Base-by-base conservation (phyloP, 2,888 invertebrate genomes). In the Schizotus pectinicornis region DNA sequence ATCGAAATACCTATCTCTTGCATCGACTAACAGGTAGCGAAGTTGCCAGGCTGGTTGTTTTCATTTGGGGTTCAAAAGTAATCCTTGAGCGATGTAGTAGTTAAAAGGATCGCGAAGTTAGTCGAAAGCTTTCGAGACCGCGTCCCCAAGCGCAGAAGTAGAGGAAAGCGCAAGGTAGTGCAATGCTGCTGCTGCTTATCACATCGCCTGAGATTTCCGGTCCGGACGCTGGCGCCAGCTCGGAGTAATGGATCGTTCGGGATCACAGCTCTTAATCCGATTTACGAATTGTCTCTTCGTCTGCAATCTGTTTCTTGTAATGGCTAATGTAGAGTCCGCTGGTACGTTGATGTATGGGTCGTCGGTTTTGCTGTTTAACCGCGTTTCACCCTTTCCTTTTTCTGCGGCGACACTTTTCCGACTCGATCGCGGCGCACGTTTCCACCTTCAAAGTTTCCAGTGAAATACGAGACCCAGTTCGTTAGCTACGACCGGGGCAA, bases 261-360 rank as follows among this genome's bases (percentile, higher is more conserved):
- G 73, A 73, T 74, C 75, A 71, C 72, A 66, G 71, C 70, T 72
- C 72, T 71, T 77, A 76, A 77, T 77, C 75, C 71, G 75, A 77
- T 76, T 73, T 76, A 66, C 68, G 64, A 65, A 66, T 67, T 63
- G 48, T 71, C 68, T 68, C 67, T 61, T 62, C 67, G 68, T 63
- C 61, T 63, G 62, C 66, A 70, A 72, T 71, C 70, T 72, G 72
- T 68, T 72, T 65, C 70, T 68, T 69, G 67, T 72, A 67, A 70
- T 67, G 69, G 70, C 71, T 70, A 72, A 72, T 73, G 71, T 70
- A 67, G 66, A 64, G 66, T 68, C 67, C 65, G 65, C 59, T 51
- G n/a, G 46, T 51, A 65, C 59, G 61, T 67, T 71, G 69, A 70
- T 69, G 66, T 67, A 71, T 69, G 61, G n/a, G 59, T 51, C 53